These are phyloP conservation scores for Microplitis deprimator DNA, from an alignment of 2,888 invertebrate genomes.

Conservation along the genomic window DNA sequence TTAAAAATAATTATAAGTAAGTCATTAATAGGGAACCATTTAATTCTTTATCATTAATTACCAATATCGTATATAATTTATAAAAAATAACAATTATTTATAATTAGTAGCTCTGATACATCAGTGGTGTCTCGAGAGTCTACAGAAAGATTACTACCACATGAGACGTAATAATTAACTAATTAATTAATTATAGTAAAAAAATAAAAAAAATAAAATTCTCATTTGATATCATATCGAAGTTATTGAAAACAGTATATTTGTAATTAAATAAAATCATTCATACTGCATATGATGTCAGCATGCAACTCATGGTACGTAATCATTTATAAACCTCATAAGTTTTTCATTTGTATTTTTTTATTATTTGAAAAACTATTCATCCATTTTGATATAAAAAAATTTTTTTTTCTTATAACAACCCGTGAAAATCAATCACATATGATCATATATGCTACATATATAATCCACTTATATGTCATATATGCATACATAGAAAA, in stretches of 20 bases:
- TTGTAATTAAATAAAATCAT: slow-evolving; percentile 5
- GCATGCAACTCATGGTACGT: slow-evolving; percentile 52
- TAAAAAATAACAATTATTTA: not conserved
- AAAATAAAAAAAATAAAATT: not conserved
- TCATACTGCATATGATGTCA: slow-evolving; percentile 48
- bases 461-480: too few relatives aligned
- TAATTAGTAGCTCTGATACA: slow-evolving; percentile 13
- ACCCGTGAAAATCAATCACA: too few relatives aligned
- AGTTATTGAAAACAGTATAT: not conserved
- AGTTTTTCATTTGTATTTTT: not conserved
- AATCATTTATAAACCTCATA: slow-evolving; percentile 32
- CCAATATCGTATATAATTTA: not conserved
- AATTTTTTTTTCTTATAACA: not conserved
- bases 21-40: too few relatives aligned
- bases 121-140: slow-evolving; percentile 2
- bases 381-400: not conserved
- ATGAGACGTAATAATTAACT: not conserved
- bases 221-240: not conserved
- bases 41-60: not conserved
- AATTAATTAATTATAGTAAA: not conserved
- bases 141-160: not conserved
- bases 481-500: too few relatives aligned
- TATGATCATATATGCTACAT: too few relatives aligned
- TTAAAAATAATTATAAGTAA: too few relatives aligned
- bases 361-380: not conserved